Percentiles rank a stretch among this genome's conserved stretches.
phyloP scores from a whole-genome alignment of 2,113 vertebrate genomes.

The Sebastes fasciatus region DNA sequence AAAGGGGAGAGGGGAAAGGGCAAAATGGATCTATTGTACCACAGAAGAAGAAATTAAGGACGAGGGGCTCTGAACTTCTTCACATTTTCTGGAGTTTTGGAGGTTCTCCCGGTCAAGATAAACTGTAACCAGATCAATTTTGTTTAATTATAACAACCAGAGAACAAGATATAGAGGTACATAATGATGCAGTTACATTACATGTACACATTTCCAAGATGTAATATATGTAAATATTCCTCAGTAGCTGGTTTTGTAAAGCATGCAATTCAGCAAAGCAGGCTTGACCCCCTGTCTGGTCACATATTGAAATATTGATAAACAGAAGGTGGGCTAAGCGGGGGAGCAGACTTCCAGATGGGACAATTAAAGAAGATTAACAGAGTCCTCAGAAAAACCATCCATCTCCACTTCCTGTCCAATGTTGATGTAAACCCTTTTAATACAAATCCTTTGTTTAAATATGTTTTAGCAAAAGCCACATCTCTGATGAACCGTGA shows the following conservation, averaged over 20 bases:
- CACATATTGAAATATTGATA: constrained; percentile 55
- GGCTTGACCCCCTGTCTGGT: constrained; percentile 7
- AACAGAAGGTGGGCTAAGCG: constrained; percentile 53
- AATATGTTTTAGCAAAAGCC: neutral
- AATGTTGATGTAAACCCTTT: constrained; percentile 19
- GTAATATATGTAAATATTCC: constrained; percentile 7
- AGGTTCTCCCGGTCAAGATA: too few species aligned
- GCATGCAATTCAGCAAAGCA: constrained; percentile 9
- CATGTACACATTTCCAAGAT: neutral
- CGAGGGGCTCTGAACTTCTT: too few species aligned
- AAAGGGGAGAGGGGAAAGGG: too few species aligned
- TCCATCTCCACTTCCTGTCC: constrained; percentile 60
- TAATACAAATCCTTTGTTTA: constrained; percentile 11
- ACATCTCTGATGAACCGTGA: too few species aligned
- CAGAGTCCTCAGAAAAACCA: constrained; percentile 38
- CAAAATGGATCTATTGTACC: too few species aligned
- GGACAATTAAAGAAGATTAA: constrained; percentile 67
- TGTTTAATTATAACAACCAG: too few species aligned
- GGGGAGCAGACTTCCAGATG: constrained; percentile 58
- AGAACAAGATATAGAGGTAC: too few species aligned
- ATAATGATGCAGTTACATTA: neutral
- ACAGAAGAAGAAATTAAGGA: too few species aligned
- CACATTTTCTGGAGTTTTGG: too few species aligned
- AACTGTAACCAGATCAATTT: too few species aligned
- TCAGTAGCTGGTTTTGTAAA: neutral